phyloP scores from a whole-genome alignment of 2,888 invertebrate genomes.

The Altica lythri region DNA sequence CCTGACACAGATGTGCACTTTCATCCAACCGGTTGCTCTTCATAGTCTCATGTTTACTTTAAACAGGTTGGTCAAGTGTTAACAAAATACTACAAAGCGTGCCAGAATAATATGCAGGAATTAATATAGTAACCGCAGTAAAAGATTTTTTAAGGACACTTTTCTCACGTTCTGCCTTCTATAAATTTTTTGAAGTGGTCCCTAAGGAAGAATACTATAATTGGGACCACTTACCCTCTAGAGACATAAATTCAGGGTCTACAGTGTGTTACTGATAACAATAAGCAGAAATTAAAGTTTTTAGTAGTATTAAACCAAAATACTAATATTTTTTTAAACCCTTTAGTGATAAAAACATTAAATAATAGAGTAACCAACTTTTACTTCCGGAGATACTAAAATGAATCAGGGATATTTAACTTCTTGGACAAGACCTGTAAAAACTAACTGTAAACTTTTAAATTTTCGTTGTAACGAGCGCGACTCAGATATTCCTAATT shows the following conservation, averaged over 20 bases:
- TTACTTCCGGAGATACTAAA: too few species aligned
- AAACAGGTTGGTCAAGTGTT: conserved; percentile 45
- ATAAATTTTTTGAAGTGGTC: conserved; percentile 42
- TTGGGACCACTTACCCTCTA: conserved; percentile 22
- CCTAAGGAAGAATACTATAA: conserved; percentile 38
- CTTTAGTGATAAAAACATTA: too few species aligned
- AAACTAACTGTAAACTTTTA: too few species aligned
- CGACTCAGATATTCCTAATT: conserved; percentile 8
- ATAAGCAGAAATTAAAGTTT: too few species aligned
- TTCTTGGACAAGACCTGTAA: too few species aligned
- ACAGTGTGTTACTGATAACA: too few species aligned
- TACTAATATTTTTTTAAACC: too few species aligned
- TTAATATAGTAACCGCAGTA: conserved; percentile 23
- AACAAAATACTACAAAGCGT: conserved; percentile 34
- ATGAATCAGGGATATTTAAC: too few species aligned
- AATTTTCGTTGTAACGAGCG: not conserved
- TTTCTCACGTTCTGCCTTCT: conserved; percentile 42
- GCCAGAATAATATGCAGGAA: conserved; percentile 23
- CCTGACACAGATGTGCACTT: conserved; percentile 44
- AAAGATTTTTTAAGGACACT: conserved; percentile 29
- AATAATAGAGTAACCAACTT: too few species aligned
- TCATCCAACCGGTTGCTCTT: conserved; percentile 35
- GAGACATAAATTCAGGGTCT: too few species aligned
- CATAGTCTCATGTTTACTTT: conserved; percentile 42
- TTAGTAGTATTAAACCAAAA: too few species aligned